Evolutionary conservation across 2,888 invertebrate genomes (phyloP).

Genomic region (Chironomus riparius): DNA sequence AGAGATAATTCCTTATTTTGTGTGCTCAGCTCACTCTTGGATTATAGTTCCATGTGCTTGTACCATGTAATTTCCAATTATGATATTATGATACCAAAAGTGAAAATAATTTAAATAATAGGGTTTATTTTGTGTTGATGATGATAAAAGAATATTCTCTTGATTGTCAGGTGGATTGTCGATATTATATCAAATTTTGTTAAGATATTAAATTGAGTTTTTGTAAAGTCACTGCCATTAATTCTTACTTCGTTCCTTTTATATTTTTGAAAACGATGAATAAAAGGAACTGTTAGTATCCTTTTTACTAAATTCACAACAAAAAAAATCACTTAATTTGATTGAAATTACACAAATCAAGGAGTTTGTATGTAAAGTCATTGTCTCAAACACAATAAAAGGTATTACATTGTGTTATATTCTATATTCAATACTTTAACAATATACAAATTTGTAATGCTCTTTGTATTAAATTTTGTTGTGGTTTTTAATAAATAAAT

Average conservation of each 20-base stretch:
- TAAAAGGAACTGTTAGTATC: background rate
- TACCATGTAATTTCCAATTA: constrained; percentile 25
- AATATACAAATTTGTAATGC: constrained; percentile 5
- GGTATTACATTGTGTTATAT: background rate
- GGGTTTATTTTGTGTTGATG: background rate
- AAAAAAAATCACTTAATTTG: constrained; percentile 20
- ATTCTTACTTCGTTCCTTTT: background rate
- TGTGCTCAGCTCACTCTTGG: background rate
- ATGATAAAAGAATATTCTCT: background rate
- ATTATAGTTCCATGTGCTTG: background rate
- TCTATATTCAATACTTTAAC: background rate
- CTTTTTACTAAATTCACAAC: background rate
- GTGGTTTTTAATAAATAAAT: no score
- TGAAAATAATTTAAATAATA: constrained; percentile 24
- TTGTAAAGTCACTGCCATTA: constrained; percentile 10
- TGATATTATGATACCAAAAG: background rate
- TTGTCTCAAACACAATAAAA: background rate
- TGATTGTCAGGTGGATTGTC: background rate
- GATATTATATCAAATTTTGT: background rate
- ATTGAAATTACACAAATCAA: background rate
- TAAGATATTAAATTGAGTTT: background rate
- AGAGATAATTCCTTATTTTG: background rate
- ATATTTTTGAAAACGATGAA: background rate
- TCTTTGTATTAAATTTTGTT: background rate
- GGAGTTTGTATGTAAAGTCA: background rate